phyloP scores from a whole-genome alignment of 2,113 vertebrate species.

The Lepisosteus osseus region DNA sequence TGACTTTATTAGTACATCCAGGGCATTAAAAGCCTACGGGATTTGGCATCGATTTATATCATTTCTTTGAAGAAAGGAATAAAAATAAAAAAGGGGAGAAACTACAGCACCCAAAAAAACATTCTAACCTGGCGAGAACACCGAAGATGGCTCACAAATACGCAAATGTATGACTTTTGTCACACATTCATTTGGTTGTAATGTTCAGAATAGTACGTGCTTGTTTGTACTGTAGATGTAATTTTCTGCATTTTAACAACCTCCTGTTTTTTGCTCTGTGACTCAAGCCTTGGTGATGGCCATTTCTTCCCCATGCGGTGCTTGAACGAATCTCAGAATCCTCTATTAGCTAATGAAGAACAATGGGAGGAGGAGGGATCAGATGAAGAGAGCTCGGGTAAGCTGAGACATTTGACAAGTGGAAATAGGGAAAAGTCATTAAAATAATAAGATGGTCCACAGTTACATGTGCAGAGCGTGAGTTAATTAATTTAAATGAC shows the following conservation, averaged over 20 bases:
- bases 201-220: background rate
- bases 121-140: too few species aligned
- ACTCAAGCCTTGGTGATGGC: constrained; percentile 83
- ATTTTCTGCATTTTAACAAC: too few species aligned
- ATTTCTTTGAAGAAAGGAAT: too few species aligned
- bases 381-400: constrained; percentile 80
- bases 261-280: constrained; percentile 6
- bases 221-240: background rate
- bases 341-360: constrained; percentile 80
- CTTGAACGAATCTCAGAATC: constrained; percentile 78
- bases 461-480: background rate
- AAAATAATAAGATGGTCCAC: background rate
- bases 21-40: too few species aligned
- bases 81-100: too few species aligned
- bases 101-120: too few species aligned
- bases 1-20: too few species aligned
- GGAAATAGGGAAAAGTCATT: background rate
- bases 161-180: too few species aligned
- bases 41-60: too few species aligned
- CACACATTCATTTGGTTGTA: background rate
- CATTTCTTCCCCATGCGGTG: constrained; percentile 86
- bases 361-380: constrained; percentile 82
- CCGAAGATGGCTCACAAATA: too few species aligned
- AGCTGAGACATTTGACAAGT: constrained; percentile 33
- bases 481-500: constrained; percentile 5